These are phyloP conservation scores for Berghia stephanieae DNA, from an alignment of 1,140 invertebrate species.

Conservation along the genomic window DNA sequence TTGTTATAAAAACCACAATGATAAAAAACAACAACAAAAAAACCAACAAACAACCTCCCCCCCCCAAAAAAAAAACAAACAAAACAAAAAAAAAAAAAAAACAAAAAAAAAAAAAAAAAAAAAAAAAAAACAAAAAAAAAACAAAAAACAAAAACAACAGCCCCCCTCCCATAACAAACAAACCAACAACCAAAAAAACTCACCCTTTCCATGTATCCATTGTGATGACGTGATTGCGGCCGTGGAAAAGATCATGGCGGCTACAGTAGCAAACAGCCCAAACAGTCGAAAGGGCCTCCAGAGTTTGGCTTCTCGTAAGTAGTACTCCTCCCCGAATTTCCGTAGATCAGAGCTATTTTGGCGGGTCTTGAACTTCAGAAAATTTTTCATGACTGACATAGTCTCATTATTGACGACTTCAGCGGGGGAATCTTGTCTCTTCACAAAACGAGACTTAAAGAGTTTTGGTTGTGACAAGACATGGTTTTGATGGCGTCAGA, in stretches of 20 bases:
- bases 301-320: slow-evolving; percentile 51
- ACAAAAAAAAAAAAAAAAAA: neutral
- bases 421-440: neutral
- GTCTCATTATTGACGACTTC: neutral
- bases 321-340: slow-evolving; percentile 56
- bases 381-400: slow-evolving; percentile 71
- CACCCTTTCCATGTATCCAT: slow-evolving; percentile 51
- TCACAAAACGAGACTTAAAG: neutral
- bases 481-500: neutral
- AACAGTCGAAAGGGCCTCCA: slow-evolving; percentile 54
- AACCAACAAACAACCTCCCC: too few relatives aligned
- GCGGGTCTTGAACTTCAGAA: slow-evolving; percentile 58
- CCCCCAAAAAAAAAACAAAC: too few relatives aligned
- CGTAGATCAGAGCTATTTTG: slow-evolving; percentile 48
- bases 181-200: slow-evolving; percentile 23
- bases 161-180: neutral
- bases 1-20: too few relatives aligned
- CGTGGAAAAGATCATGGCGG: slow-evolving; percentile 44
- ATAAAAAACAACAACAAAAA: too few relatives aligned
- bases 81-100: too few relatives aligned
- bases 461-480: neutral
- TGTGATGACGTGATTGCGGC: slow-evolving; percentile 43
- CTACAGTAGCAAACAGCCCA: slow-evolving; percentile 44
- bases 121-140: neutral
- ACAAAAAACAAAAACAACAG: neutral